Conservation (phyloP, 2,888 invertebrate genomes). For the Mystacides longicornis region DNA sequence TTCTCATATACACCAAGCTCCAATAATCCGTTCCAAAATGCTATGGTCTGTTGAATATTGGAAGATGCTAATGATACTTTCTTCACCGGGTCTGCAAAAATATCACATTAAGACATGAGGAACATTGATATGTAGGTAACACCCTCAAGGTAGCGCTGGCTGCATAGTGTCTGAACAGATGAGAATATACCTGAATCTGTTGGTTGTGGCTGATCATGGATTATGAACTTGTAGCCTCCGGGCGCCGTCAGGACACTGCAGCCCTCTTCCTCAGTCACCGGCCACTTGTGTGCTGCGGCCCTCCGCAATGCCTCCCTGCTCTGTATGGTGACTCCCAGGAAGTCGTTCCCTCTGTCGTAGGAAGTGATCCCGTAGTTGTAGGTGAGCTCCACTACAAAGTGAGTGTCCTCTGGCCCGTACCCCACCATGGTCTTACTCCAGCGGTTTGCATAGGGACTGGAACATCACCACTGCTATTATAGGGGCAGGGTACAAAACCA, state of each 20-base stretch:
- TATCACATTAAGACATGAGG: slow-evolving; percentile 24
- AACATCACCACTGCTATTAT: no score
- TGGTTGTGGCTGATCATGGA: slow-evolving; percentile 67
- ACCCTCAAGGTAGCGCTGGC: background rate
- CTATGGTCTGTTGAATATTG: slow-evolving; percentile 64
- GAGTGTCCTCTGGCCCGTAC: slow-evolving; percentile 88
- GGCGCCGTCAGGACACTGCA: slow-evolving; percentile 69
- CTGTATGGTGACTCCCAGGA: slow-evolving; percentile 74
- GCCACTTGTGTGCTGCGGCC: slow-evolving; percentile 67
- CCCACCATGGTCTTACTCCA: slow-evolving; percentile 99
- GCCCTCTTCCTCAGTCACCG: slow-evolving; percentile 56
- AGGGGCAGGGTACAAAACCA: no score
- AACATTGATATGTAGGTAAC: background rate
- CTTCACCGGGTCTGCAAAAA: slow-evolving; percentile 63
- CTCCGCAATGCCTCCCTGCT: slow-evolving; percentile 69
- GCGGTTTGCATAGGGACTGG: slow-evolving; percentile 90
- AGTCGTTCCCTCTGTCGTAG: slow-evolving; percentile 90
- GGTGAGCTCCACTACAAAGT: slow-evolving; percentile 94
- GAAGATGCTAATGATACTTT: slow-evolving; percentile 75
- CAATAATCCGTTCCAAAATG: slow-evolving; percentile 79
- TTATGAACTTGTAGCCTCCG: slow-evolving; percentile 83
- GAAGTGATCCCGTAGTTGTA: slow-evolving; percentile 91
- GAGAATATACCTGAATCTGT: slow-evolving; percentile 51
- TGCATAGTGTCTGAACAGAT: slow-evolving; percentile 27
- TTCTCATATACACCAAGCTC: slow-evolving; percentile 64